phyloP scores from a whole-genome alignment of 2,797 vertebrate species.

The Falco concolor region DNA sequence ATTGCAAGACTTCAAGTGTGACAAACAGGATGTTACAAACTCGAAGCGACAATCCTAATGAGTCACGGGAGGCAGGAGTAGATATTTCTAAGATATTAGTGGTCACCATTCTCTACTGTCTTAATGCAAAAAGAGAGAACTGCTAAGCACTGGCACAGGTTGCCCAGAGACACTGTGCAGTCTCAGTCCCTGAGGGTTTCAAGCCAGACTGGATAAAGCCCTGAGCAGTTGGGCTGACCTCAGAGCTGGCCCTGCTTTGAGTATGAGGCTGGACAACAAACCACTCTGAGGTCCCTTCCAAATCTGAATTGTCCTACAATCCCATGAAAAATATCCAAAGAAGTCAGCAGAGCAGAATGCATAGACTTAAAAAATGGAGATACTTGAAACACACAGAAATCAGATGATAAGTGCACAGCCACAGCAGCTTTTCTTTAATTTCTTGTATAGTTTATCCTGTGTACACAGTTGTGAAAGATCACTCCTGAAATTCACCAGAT shows the following conservation, averaged over 20 bases:
- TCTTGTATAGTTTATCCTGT: background rate
- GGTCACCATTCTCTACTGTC: background rate
- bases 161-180: background rate
- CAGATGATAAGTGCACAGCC: background rate
- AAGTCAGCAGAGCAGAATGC: background rate
- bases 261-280: background rate
- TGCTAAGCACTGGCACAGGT: background rate
- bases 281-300: background rate
- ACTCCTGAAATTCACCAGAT: background rate
- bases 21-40: background rate
- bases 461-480: background rate
- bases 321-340: background rate
- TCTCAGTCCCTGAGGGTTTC: background rate
- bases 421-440: background rate
- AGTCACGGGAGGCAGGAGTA: background rate
- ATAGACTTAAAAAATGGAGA: background rate
- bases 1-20: background rate
- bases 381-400: background rate
- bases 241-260: background rate
- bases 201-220: background rate
- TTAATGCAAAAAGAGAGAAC: background rate
- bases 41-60: background rate
- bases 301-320: background rate
- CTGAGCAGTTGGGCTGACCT: background rate
- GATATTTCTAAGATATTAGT: background rate